phyloP scores from a whole-genome alignment of 2,888 invertebrate genomes.

The Therioaphis trifolii region DNA sequence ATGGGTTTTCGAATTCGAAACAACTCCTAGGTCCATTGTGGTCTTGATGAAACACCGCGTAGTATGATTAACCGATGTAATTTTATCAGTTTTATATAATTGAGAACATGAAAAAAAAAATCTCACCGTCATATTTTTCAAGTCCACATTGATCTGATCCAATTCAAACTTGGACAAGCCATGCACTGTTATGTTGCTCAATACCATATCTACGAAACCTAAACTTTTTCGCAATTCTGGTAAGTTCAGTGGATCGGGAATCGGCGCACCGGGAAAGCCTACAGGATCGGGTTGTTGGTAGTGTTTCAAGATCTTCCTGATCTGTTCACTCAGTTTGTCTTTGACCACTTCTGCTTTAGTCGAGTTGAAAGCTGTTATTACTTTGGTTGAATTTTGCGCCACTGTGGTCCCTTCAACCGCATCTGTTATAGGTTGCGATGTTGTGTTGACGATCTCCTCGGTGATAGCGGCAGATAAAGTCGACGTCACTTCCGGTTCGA shows the following conservation, averaged over 20 bases:
- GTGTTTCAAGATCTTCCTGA: slow-evolving; percentile 79
- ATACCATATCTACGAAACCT: slow-evolving; percentile 77
- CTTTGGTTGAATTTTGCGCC: neutral
- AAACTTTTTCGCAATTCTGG: slow-evolving; percentile 81
- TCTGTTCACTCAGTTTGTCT: slow-evolving; percentile 78
- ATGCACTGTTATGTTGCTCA: slow-evolving; percentile 78
- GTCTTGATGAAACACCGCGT: too few relatives aligned
- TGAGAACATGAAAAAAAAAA: too few relatives aligned
- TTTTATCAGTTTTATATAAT: too few relatives aligned
- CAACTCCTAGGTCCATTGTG: too few relatives aligned
- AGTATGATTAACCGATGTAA: too few relatives aligned
- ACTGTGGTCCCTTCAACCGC: neutral
- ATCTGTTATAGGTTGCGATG: neutral
- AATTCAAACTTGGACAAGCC: slow-evolving; percentile 85
- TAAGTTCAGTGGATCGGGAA: slow-evolving; percentile 84
- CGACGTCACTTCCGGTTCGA: neutral
- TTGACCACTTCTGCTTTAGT: slow-evolving; percentile 54
- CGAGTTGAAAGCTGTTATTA: neutral
- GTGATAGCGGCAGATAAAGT: neutral
- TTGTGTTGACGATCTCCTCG: neutral
- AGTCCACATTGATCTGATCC: slow-evolving; percentile 77
- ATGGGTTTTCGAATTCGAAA: too few relatives aligned
- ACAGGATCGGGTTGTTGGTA: slow-evolving; percentile 84
- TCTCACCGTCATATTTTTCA: slow-evolving; percentile 80
- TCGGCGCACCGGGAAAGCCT: slow-evolving; percentile 81